A percentile compares a stretch with the other conserved stretches of the same genome.
Evolutionary conservation across 2,113 vertebrate species (phyloP).

Genomic region (Cyprinodon brontotheroides): DNA sequence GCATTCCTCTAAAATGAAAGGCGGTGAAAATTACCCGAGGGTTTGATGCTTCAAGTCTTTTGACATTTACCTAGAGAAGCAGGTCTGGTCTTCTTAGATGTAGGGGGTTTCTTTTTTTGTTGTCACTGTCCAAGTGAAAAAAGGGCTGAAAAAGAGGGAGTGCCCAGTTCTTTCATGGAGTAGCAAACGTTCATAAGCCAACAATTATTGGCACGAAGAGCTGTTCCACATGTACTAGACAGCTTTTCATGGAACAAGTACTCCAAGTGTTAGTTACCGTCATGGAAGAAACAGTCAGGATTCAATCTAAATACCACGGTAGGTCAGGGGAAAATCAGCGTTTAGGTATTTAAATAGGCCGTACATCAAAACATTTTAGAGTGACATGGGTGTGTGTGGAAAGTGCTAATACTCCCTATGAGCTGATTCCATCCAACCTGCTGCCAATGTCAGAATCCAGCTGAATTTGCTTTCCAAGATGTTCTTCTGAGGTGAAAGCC

Average conservation of each 20-base stretch:
- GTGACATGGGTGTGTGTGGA: constrained; percentile 67
- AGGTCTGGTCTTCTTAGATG: constrained; percentile 43
- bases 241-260: constrained; percentile 39
- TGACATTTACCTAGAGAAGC: constrained; percentile 62
- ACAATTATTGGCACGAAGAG: constrained; percentile 50
- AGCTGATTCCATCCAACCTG: constrained; percentile 67
- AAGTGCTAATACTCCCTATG: constrained; percentile 66
- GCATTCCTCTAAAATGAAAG: constrained; percentile 73
- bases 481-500: constrained; percentile 76
- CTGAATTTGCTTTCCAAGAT: constrained; percentile 77
- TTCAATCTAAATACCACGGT: constrained; percentile 57
- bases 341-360: constrained; percentile 50
- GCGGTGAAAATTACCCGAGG: constrained; percentile 55
- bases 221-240: constrained; percentile 35
- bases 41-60: constrained; percentile 65
- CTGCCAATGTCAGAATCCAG: constrained; percentile 74
- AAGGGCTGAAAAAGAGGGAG: constrained; percentile 41
- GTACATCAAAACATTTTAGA: constrained; percentile 64
- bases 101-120: constrained; percentile 17
- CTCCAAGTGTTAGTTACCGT: constrained; percentile 16
- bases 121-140: constrained; percentile 53
- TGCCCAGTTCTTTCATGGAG: constrained; percentile 19
- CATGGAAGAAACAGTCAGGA: constrained; percentile 40
- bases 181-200: constrained; percentile 12
- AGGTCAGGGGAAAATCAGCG: constrained; percentile 50